These are phyloP conservation scores for Pipa parva DNA, from an alignment of 2,113 vertebrate species.

Conservation along the genomic window DNA sequence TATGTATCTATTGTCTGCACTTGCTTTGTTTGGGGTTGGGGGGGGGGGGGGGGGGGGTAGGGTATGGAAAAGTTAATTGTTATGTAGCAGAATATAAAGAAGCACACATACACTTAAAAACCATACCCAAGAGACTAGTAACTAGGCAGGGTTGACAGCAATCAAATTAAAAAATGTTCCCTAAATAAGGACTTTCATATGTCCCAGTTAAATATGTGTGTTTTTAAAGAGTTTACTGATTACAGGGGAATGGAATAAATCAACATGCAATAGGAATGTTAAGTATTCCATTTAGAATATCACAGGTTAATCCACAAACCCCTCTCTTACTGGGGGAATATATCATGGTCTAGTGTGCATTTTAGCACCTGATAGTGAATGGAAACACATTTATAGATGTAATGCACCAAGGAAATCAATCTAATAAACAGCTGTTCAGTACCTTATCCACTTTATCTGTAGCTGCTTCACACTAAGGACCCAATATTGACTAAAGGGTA, in stretches of 20 bases:
- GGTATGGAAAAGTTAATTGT: conserved; percentile 67
- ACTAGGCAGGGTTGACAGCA: conserved; percentile 64
- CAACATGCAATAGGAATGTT: conserved; percentile 48
- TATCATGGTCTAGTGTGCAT: background rate
- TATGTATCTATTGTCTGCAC: conserved; percentile 98
- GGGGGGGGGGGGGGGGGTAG: too few species aligned
- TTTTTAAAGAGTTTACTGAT: conserved; percentile 58
- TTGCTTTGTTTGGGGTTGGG: conserved; percentile 83
- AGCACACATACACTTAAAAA: conserved; percentile 55
- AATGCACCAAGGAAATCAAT: too few species aligned
- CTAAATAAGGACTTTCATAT: conserved; percentile 69
- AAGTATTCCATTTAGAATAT: conserved; percentile 57
- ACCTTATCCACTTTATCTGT: too few species aligned
- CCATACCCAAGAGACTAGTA: conserved; percentile 67
- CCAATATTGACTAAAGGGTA: too few species aligned
- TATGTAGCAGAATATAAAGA: conserved; percentile 73
- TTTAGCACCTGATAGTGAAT: too few species aligned
- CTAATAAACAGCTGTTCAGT: too few species aligned
- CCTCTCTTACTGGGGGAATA: background rate
- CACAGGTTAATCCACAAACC: conserved; percentile 16
- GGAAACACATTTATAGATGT: too few species aligned
- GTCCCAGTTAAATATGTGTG: conserved; percentile 63
- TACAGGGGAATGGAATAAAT: conserved; percentile 58
- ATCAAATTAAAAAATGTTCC: conserved; percentile 67
- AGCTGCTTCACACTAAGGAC: too few species aligned